Percentiles rank a stretch among this genome's conserved stretches.
These are phyloP conservation scores for Eira barbara DNA, from an alignment of 2,113 vertebrate species.

Conservation along the genomic window DNA sequence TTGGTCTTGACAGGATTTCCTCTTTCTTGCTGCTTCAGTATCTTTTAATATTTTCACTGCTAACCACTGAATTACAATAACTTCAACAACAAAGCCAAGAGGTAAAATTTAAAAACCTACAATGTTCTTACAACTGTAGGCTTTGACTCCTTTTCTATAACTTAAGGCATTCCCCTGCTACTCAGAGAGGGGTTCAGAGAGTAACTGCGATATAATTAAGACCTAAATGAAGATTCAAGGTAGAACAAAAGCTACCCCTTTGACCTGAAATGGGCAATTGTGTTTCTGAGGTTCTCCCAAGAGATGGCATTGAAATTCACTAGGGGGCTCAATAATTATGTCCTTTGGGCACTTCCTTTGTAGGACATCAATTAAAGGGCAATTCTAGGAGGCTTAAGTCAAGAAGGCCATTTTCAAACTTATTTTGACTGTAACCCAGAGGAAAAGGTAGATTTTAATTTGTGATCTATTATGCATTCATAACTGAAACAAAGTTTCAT, in stretches of 20 bases:
- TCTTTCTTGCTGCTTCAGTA: not conserved
- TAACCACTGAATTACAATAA: not conserved
- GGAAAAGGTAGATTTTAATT: not conserved
- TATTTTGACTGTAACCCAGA: not conserved
- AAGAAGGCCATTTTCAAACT: not conserved
- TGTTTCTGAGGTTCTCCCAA: not conserved
- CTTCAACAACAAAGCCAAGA: not conserved
- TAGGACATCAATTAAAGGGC: not conserved
- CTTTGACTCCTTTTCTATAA: not conserved
- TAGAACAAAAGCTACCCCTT: not conserved
- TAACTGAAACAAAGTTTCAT: not conserved
- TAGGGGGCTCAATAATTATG: not conserved
- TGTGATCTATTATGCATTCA: not conserved
- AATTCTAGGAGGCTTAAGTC: not conserved
- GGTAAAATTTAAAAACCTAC: not conserved
- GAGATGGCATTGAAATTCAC: not conserved
- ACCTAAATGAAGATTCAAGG: not conserved
- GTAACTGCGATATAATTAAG: not conserved
- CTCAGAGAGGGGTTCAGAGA: not conserved
- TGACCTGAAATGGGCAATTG: not conserved
- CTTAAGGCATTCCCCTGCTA: not conserved
- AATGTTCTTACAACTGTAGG: not conserved
- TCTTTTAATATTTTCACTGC: not conserved
- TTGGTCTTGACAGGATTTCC: not conserved
- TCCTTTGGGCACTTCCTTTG: not conserved